These are phyloP conservation scores for Catocala sponsa DNA, from an alignment of 2,888 invertebrate species.

Conservation along the genomic window DNA sequence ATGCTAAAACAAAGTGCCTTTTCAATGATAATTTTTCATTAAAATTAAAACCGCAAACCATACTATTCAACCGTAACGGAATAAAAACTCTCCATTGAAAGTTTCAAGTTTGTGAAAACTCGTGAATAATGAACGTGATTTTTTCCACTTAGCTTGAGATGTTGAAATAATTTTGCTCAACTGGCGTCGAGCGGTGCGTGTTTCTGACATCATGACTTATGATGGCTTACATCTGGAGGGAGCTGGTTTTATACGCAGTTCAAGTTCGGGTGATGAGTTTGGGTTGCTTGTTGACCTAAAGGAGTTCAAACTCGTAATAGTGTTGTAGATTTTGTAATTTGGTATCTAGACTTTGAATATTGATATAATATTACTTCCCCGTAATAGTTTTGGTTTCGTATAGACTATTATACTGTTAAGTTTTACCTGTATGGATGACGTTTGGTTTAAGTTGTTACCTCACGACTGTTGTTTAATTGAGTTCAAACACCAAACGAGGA, in stretches of 20 bases:
- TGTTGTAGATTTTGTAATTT: not conserved
- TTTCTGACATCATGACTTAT: conserved; percentile 30
- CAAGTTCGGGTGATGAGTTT: conserved; percentile 2
- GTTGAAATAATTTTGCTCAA: conserved; percentile 5
- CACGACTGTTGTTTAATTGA: too few relatives aligned
- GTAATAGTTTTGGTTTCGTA: too few relatives aligned
- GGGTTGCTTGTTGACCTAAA: not conserved
- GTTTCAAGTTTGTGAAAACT: conserved; percentile 12
- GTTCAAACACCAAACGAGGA: too few relatives aligned
- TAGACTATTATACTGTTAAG: too few relatives aligned
- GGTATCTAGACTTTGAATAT: too few relatives aligned
- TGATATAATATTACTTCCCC: too few relatives aligned
- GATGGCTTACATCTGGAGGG: conserved; percentile 7
- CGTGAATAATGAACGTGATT: conserved; percentile 19
- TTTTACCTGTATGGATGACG: too few relatives aligned
- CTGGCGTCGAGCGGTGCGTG: conserved; percentile 12
- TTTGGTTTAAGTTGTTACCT: too few relatives aligned
- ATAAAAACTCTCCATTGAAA: conserved; percentile 10
- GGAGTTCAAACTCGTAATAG: not conserved
- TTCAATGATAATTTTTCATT: not conserved
- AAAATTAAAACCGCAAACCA: conserved; percentile 1
- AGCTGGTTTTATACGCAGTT: too few relatives aligned
- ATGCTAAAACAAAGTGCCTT: too few relatives aligned
- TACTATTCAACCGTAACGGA: not conserved
- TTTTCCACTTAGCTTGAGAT: conserved; percentile 10